These are phyloP conservation scores for Diachasmimorpha longicaudata DNA, from an alignment of 1,140 invertebrate genomes.

Conservation along the genomic window DNA sequence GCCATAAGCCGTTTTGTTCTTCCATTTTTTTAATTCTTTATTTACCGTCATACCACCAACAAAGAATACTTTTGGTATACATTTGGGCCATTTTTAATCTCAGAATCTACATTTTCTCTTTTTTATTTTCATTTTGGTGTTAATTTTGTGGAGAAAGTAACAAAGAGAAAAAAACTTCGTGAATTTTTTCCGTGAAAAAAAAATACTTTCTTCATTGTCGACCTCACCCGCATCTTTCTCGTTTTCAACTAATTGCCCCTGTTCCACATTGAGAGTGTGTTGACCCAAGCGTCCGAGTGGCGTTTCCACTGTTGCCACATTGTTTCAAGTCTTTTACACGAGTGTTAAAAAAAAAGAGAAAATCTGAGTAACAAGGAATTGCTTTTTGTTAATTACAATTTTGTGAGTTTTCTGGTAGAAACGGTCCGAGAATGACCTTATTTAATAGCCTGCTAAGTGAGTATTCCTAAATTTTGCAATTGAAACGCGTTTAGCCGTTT, in stretches of 20 bases:
- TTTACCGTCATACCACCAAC: too few species aligned
- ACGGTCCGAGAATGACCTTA: too few species aligned
- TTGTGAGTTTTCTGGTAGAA: neutral
- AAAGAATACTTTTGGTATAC: too few species aligned
- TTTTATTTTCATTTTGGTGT: neutral
- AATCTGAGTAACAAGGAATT: neutral
- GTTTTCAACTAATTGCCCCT: neutral
- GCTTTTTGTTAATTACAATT: neutral
- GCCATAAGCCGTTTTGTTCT: too few species aligned
- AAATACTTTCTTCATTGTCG: neutral
- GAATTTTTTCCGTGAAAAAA: neutral
- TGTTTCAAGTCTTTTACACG: neutral
- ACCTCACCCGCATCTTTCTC: neutral
- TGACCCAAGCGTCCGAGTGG: neutral
- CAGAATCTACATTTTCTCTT: too few species aligned
- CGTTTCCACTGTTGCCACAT: constrained; percentile 3
- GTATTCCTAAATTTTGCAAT: too few species aligned
- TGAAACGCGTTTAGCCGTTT: too few species aligned
- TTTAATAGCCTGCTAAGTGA: too few species aligned
- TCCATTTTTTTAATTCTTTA: too few species aligned
- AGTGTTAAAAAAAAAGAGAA: neutral
- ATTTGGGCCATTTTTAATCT: too few species aligned
- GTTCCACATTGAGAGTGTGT: constrained; percentile 4
- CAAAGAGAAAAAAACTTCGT: neutral
- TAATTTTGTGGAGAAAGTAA: neutral